Evolutionary conservation across 2,888 invertebrate species (phyloP).

Genomic region (Monopis laevigella): DNA sequence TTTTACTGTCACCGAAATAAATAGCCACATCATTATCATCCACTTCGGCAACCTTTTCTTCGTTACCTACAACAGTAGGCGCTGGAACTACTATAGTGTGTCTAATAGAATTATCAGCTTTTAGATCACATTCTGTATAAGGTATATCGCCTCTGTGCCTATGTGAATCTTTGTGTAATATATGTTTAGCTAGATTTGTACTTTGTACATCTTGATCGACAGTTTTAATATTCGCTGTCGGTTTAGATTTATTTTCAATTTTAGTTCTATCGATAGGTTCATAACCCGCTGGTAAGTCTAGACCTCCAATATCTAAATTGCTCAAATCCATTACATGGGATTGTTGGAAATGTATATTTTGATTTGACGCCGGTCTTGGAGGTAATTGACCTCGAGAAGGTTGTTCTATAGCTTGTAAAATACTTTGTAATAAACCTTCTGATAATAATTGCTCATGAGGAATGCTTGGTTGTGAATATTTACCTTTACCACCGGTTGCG

Average conservation of each 20-base stretch:
- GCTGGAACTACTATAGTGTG: slow-evolving; percentile 47
- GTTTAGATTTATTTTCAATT: slow-evolving; percentile 17
- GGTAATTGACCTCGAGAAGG: slow-evolving; percentile 34
- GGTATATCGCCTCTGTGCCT: slow-evolving; percentile 34
- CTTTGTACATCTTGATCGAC: slow-evolving; percentile 36
- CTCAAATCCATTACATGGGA: slow-evolving; percentile 21
- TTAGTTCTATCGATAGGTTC: slow-evolving; percentile 48
- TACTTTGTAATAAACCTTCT: slow-evolving; percentile 81
- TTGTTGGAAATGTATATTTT: slow-evolving; percentile 26
- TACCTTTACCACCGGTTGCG: slow-evolving; percentile 43
- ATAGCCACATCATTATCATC: slow-evolving; percentile 69
- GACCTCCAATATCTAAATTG: slow-evolving; percentile 31
- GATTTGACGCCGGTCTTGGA: slow-evolving; percentile 19
- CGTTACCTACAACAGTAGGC: slow-evolving; percentile 33
- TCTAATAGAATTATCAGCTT: slow-evolving; percentile 49
- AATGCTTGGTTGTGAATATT: slow-evolving; percentile 49
- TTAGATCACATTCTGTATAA: slow-evolving; percentile 42
- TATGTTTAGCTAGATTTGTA: slow-evolving; percentile 29
- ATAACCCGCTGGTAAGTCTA: slow-evolving; percentile 49
- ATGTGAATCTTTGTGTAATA: slow-evolving; percentile 18
- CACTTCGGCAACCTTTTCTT: slow-evolving; percentile 40
- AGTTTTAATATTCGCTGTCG: slow-evolving; percentile 17
- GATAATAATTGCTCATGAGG: slow-evolving; percentile 82
- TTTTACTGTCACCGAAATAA: slow-evolving; percentile 44
- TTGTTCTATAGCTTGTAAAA: slow-evolving; percentile 83